These are phyloP conservation scores for Puma concolor DNA, from an alignment of 2,113 vertebrate species.

Conservation along the genomic window DNA sequence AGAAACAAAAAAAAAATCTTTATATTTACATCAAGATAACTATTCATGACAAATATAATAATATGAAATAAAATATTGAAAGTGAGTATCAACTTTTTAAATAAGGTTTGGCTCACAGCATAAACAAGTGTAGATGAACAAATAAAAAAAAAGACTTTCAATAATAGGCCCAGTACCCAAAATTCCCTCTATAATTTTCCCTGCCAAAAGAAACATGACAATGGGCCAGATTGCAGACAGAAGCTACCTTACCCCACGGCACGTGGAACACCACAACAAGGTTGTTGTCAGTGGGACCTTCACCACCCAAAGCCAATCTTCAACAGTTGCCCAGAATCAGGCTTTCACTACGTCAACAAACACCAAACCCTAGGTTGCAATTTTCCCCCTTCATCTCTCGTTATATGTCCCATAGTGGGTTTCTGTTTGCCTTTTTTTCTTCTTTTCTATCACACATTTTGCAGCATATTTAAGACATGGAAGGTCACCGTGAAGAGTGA, in stretches of 20 bases:
- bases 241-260: background rate
- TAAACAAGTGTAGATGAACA: conserved; percentile 83
- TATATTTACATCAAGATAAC: conserved; percentile 88
- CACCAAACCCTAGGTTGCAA: background rate
- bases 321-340: background rate
- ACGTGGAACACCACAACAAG: conserved; percentile 40
- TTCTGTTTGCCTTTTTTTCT: background rate
- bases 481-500: background rate
- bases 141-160: conserved; percentile 74
- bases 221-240: conserved; percentile 24
- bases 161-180: conserved; percentile 55
- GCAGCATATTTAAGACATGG: conserved; percentile 1
- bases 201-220: conserved; percentile 22
- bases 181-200: conserved; percentile 23
- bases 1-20: conserved; percentile 84
- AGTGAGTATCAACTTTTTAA: conserved; percentile 87
- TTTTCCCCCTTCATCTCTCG: background rate
- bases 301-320: background rate
- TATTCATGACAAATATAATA: conserved; percentile 87
- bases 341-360: background rate
- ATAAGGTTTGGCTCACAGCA: conserved; percentile 90
- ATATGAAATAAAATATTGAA: conserved; percentile 87
- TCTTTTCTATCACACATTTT: background rate
- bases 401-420: background rate
- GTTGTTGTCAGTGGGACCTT: background rate